Evolutionary conservation across 2,113 vertebrate genomes (phyloP), one percentile per base, ranked within the genome.

Genomic region (Salvator merianae): DNA sequence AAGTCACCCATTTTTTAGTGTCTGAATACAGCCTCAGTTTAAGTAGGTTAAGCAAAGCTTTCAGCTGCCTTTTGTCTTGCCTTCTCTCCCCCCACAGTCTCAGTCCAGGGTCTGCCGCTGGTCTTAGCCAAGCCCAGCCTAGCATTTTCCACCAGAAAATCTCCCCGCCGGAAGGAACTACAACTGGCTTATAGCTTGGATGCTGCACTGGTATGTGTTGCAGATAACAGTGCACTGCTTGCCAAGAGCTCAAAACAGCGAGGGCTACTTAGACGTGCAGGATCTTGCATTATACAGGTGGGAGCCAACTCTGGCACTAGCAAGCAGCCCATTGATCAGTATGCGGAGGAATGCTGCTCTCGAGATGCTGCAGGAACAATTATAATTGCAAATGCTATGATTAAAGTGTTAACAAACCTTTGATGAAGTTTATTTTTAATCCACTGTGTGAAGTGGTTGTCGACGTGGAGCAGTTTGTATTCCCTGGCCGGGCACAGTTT

Each of bases 401-500:
- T 94, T 94, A 93, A 93, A 93, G 91, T 94, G 92, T 92, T 93
- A 94, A 91, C 92, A 92, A 90, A 91, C 43, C 79, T 88, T 36
- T 73, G 16, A 93, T 88, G 88, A 69, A 86, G 91, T 83, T 72
- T 88, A 84, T 90, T 91, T 94, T 93, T 90, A 94, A 93, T 92
- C 89, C 88, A 3, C 84, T 74, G 53, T 87, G 88, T 90, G 87
- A 83, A 91, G 89, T 86, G 86, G 16, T 76, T 88, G 85, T 77
- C 87, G 7, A 66, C 74, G 70, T 83, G 88, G 77, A 83, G 70
- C 84, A 26, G 36, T 66, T 81, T 14, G 22, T 3, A 6, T 73
- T 84, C 38, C 77, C 26, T 43, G 24, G 69, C 3, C 34, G 69
- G 77, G 16, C 0, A 0, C 63, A 40, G 66, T 50, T 83, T 80